These are phyloP conservation scores for Folsomia candida DNA, from an alignment of 2,888 invertebrate species.

Conservation along the genomic window DNA sequence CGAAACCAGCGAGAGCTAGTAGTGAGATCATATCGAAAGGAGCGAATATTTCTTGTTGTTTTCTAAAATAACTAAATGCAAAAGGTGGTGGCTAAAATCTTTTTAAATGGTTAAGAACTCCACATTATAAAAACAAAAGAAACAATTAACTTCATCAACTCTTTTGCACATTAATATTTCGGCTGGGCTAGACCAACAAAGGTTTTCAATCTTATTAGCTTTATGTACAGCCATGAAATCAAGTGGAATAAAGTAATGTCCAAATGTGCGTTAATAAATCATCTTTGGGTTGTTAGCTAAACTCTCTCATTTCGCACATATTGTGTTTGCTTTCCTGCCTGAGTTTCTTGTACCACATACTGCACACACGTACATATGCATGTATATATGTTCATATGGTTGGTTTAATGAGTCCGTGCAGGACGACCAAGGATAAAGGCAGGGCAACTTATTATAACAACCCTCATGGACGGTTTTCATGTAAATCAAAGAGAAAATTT, in stretches of 20 bases:
- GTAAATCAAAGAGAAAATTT: not conserved
- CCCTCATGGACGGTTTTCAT: not conserved
- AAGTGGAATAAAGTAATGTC: not conserved
- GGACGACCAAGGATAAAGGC: not conserved
- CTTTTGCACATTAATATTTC: not conserved
- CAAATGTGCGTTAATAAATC: not conserved
- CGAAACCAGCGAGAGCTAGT: too few relatives aligned
- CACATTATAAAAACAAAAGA: not conserved
- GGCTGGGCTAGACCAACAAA: not conserved
- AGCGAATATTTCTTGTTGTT: too few relatives aligned
- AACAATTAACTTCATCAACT: not conserved
- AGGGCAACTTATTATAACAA: not conserved
- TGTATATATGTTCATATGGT: too few relatives aligned
- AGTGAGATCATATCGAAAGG: too few relatives aligned
- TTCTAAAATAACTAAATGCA: too few relatives aligned
- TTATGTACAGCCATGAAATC: too few relatives aligned
- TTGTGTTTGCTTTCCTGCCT: not conserved
- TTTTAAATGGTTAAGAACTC: too few relatives aligned
- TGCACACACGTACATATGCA: too few relatives aligned
- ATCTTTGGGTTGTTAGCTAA: not conserved
- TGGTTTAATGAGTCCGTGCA: too few relatives aligned
- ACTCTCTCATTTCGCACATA: not conserved
- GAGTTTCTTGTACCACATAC: not conserved
- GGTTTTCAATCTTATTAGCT: not conserved
- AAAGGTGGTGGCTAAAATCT: too few relatives aligned